phyloP scores from a whole-genome alignment of 2,113 vertebrate species.

The Mustela lutreola region DNA sequence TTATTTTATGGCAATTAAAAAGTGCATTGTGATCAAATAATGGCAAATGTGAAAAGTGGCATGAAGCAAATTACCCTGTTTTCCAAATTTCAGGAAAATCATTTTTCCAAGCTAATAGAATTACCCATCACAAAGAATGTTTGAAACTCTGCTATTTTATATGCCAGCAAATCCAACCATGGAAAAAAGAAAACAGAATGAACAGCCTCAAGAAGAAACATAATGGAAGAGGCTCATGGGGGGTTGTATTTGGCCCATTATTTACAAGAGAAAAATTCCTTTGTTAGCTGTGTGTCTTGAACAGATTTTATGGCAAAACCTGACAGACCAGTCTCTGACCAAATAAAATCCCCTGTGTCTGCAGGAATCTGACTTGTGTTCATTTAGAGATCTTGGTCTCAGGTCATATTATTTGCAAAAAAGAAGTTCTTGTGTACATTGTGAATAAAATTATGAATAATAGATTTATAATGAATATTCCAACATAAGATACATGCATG shows the following conservation, averaged over 20 bases:
- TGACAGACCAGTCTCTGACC: background rate
- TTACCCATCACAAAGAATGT: constrained; percentile 74
- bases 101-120: constrained; percentile 77
- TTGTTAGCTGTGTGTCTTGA: constrained; percentile 58
- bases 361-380: background rate
- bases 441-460: constrained; percentile 5
- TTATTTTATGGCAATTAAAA: constrained; percentile 61
- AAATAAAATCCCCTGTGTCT: background rate
- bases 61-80: constrained; percentile 57
- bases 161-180: constrained; percentile 54
- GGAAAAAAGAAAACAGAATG: constrained; percentile 66
- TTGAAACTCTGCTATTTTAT: constrained; percentile 62
- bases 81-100: constrained; percentile 75
- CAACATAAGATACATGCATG: background rate
- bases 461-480: background rate
- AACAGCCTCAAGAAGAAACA: constrained; percentile 56
- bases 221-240: background rate
- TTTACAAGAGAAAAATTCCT: constrained; percentile 70
- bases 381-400: background rate
- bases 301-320: constrained; percentile 49
- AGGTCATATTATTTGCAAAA: background rate
- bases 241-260: constrained; percentile 44
- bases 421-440: background rate
- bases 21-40: constrained; percentile 52
- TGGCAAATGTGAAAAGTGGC: background rate